phyloP scores from a whole-genome alignment of 2,888 invertebrate species.

The Ceriagrion tenellum region DNA sequence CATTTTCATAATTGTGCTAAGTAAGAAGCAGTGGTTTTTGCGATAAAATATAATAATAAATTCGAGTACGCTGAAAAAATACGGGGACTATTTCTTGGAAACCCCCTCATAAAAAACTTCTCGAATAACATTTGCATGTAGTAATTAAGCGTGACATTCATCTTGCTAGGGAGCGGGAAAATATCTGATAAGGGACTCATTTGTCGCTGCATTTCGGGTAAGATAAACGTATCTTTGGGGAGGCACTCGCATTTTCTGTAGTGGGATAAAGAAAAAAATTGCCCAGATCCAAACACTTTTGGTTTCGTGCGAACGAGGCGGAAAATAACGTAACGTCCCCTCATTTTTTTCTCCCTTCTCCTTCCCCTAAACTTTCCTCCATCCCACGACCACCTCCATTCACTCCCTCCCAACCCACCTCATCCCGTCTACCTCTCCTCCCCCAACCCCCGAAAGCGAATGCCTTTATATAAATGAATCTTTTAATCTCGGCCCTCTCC shows the following conservation, averaged over 20 bases:
- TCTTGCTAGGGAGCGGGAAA: neutral
- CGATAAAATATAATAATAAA: neutral
- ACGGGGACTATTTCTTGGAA: neutral
- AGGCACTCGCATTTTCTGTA: conserved; percentile 18
- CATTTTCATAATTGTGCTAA: neutral
- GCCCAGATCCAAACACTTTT: neutral
- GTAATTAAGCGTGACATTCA: conserved; percentile 30
- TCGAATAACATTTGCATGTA: neutral
- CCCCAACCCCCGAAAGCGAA: neutral
- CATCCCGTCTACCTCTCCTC: neutral
- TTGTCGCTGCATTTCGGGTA: conserved; percentile 14
- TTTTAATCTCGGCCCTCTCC: neutral
- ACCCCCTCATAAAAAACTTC: neutral
- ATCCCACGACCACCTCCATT: neutral
- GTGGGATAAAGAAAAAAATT: neutral
- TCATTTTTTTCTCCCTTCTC: neutral
- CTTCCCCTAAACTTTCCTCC: neutral
- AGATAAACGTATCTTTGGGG: conserved; percentile 26
- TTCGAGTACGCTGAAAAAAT: neutral
- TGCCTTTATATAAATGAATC: conserved; percentile 52
- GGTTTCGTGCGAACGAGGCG: conserved; percentile 28
- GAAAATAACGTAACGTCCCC: neutral
- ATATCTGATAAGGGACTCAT: conserved; percentile 30
- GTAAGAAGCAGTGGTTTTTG: neutral
- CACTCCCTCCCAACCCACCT: neutral